Base-by-base conservation (phyloP, 2,797 vertebrate species). In the Geotrypetes seraphini region DNA sequence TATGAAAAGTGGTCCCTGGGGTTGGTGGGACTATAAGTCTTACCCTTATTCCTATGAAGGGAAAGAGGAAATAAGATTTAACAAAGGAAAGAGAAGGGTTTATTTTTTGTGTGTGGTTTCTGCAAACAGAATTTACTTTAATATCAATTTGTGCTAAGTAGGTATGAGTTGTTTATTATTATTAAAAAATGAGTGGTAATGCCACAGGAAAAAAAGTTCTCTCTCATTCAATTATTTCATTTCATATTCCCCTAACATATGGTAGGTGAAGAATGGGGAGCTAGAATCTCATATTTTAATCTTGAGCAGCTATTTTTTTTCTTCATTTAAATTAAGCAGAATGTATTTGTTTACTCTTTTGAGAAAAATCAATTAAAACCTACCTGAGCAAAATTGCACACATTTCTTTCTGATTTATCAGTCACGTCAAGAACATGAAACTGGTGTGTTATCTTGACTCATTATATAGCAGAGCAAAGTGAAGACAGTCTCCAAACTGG, bases 401-500 rank as follows among this genome's bases (percentile, higher is more conserved):
- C 7, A 23, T 42, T 26, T 22, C 43, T 56, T 57, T 36, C 21
- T 36, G 8, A 16, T 32, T 45, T 41, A 34, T 6, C 12, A 15
- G 19, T 42, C 36, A 27, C 18, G 22, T 22, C 12, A 10, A 13
- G 15, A 33, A 21, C 47, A 51, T 36, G 17, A 41, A 36, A 34
- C 24, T 39, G 17, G 35, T 26, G 25, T 60, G 20, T 9, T 33
- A 30, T 33, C 40, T 33, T 32, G 31, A 44, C 46, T 45, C 24
- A 50, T 17, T 41, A 27, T 49, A 25, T 35, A 42, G 31, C 33
- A 49, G 54, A 47, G 10, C 3, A n/a, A 57, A 60, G 36, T 37
- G 17, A 28, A 41, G 43, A 39, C 36, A 50, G 53, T 43, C 25
- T 47, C 57, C 48, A 50, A 52, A 59, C 32, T 53, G 25, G 23